phyloP scores from a whole-genome alignment of 2,113 vertebrate genomes.

The Salvelinus sp. region DNA sequence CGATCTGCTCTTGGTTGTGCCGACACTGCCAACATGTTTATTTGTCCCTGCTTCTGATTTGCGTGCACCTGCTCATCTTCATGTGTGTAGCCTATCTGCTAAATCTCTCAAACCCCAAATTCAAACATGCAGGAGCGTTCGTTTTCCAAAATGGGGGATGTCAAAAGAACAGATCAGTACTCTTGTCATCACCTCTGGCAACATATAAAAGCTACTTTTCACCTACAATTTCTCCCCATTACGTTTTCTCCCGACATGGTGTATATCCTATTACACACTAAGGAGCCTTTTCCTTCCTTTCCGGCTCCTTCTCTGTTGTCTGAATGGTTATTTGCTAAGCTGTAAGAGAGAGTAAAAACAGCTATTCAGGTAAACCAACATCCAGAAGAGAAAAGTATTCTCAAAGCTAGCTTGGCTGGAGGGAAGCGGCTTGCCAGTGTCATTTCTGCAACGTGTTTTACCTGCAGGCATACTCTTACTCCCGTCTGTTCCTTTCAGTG shows the following conservation, averaged over 20 bases:
- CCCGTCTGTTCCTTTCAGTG: conserved; percentile 25
- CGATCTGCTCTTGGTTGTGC: too few relatives aligned
- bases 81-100: conserved; percentile 8
- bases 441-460: conserved; percentile 14
- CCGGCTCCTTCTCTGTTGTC: conserved; percentile 34
- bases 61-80: conserved; percentile 3
- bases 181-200: conserved; percentile 36
- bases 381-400: conserved; percentile 15
- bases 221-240: conserved; percentile 24
- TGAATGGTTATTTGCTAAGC: conserved; percentile 42
- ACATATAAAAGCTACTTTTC: conserved; percentile 47
- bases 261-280: conserved; percentile 50
- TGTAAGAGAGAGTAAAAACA: conserved; percentile 12
- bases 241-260: conserved; percentile 38
- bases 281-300: conserved; percentile 23
- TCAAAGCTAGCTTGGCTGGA: conserved; percentile 21
- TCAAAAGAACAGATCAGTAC: conserved; percentile 38
- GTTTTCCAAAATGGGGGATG: conserved; percentile 24
- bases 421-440: conserved; percentile 23
- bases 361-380: conserved; percentile 12
- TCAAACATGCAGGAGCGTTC: conserved; percentile 5
- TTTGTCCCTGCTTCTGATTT: conserved; percentile 27
- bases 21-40: conserved; percentile 15
- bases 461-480: conserved; percentile 29
- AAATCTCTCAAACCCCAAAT: conserved; percentile 31